These are phyloP conservation scores for Cheilosia variabilis DNA, from an alignment of 2,888 invertebrate species.

Conservation along the genomic window DNA sequence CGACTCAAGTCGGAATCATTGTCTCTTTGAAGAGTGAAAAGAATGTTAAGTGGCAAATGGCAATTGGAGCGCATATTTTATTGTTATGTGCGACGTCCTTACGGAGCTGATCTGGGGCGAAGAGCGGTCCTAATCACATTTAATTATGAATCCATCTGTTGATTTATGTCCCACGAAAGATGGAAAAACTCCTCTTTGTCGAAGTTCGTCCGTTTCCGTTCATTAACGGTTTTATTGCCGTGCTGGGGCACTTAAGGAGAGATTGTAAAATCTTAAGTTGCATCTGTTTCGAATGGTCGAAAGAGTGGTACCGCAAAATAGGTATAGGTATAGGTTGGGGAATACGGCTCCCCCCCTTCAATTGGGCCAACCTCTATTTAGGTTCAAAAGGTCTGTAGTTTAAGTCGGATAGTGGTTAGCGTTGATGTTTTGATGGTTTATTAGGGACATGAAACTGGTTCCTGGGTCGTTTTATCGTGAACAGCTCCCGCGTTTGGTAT, in stretches of 20 bases:
- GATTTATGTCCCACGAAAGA: slow-evolving; percentile 51
- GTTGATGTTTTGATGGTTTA: slow-evolving; percentile 54
- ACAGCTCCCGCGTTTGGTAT: not conserved
- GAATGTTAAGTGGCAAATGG: slow-evolving; percentile 71
- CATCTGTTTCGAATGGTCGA: slow-evolving; percentile 55
- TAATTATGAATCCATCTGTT: slow-evolving; percentile 74
- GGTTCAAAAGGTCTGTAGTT: slow-evolving; percentile 22
- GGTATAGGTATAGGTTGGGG: slow-evolving; percentile 1
- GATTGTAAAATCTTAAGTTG: slow-evolving; percentile 60
- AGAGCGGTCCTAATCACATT: slow-evolving; percentile 66
- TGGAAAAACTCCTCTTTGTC: not conserved
- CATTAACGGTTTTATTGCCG: slow-evolving; percentile 34
- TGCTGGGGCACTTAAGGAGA: slow-evolving; percentile 29
- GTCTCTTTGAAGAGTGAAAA: slow-evolving; percentile 22
- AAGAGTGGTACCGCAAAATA: slow-evolving; percentile 31
- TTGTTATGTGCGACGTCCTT: slow-evolving; percentile 28
- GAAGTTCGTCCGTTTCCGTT: slow-evolving; percentile 27
- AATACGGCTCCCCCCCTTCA: not conserved
- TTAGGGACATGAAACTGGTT: slow-evolving; percentile 39
- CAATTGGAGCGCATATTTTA: slow-evolving; percentile 69
- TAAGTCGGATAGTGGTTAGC: slow-evolving; percentile 33
- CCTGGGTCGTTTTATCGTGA: not conserved
- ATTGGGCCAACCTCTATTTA: not conserved
- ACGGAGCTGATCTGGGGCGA: not conserved
- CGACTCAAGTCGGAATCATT: slow-evolving; percentile 13